Evolutionary conservation across 2,888 invertebrate species (phyloP).

Genomic region (Euphydryas editha): DNA sequence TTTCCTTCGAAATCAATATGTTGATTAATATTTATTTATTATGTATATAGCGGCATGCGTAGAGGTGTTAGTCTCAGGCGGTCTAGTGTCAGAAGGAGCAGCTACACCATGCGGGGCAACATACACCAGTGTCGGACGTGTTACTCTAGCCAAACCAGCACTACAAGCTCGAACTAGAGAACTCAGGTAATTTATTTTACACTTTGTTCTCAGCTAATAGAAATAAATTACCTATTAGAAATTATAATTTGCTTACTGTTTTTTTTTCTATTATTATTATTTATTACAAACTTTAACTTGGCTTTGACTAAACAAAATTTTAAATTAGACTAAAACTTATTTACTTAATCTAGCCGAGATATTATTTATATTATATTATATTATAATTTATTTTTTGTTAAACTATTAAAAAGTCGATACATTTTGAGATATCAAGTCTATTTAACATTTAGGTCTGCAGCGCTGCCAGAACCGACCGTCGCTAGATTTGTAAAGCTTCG

Average conservation of each 20-base stretch:
- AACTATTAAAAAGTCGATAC: too few relatives aligned
- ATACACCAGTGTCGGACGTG: constrained; percentile 77
- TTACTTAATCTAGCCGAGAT: too few relatives aligned
- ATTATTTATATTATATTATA: too few relatives aligned
- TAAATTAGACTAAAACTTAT: too few relatives aligned
- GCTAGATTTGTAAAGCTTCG: constrained; percentile 90
- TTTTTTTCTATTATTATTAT: too few relatives aligned
- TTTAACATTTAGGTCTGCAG: constrained; percentile 67
- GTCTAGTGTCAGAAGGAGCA: constrained; percentile 74
- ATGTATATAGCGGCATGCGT: constrained; percentile 68
- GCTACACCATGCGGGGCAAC: constrained; percentile 80
- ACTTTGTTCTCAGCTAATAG: neutral
- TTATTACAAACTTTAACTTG: too few relatives aligned
- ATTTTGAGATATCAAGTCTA: neutral
- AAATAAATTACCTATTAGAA: too few relatives aligned
- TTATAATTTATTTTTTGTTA: too few relatives aligned
- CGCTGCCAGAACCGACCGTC: constrained; percentile 87
- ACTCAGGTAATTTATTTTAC: constrained; percentile 57
- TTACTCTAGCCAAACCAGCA: constrained; percentile 70
- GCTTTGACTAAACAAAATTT: too few relatives aligned
- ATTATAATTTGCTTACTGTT: too few relatives aligned
- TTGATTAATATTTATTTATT: constrained; percentile 1
- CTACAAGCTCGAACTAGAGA: constrained; percentile 75
- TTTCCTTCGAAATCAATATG: too few relatives aligned
- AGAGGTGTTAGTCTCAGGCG: constrained; percentile 78